phyloP scores from a whole-genome alignment of 2,888 invertebrate genomes.

The Drosophila nigricruria region DNA sequence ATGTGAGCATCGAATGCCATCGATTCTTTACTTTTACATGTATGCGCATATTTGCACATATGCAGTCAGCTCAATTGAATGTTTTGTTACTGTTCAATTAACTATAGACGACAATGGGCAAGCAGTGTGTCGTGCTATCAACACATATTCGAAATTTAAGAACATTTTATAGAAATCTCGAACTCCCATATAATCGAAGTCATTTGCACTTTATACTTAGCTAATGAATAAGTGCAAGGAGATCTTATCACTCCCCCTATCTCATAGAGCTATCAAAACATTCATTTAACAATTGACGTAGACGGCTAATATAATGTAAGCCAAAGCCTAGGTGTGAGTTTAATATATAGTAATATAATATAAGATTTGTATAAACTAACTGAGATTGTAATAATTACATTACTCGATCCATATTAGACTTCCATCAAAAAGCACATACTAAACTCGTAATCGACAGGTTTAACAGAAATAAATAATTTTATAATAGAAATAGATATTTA shows the following conservation, averaged over 20 bases:
- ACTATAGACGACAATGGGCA: slow-evolving; percentile 40
- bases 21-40: slow-evolving; percentile 22
- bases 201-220: not conserved
- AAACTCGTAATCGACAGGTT: not conserved
- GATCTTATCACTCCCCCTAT: not conserved
- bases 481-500: not conserved
- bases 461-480: too few relatives aligned
- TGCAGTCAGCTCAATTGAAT: slow-evolving; percentile 5
- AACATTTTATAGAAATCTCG: not conserved
- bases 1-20: slow-evolving; percentile 48
- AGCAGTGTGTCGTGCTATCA: slow-evolving; percentile 20
- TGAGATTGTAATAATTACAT: not conserved
- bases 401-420: not conserved
- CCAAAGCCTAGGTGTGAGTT: not conserved
- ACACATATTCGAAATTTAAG: slow-evolving; percentile 5
- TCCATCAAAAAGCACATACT: not conserved
- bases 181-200: not conserved
- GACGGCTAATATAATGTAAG: not conserved
- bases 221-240: not conserved
- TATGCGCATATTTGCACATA: slow-evolving; percentile 36
- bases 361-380: not conserved
- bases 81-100: not conserved
- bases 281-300: not conserved
- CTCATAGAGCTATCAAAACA: not conserved
- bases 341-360: not conserved